Base-by-base conservation (phyloP, 2,888 invertebrate genomes). In the Kuschelorhynchus macadamiae region DNA sequence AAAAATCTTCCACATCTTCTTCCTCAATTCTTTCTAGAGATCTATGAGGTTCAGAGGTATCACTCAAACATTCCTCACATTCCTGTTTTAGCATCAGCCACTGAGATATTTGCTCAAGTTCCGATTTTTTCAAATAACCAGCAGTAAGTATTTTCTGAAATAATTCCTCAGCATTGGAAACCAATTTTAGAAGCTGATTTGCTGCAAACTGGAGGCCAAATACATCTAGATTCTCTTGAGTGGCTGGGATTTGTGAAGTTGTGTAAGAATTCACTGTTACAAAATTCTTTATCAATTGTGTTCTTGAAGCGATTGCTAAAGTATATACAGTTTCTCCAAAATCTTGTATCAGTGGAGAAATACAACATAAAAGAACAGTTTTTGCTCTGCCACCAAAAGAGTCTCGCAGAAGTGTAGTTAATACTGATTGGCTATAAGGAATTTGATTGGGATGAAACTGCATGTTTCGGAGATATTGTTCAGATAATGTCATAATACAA, bases 31-130 rank as follows among this genome's bases (percentile, higher is more conserved):
- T 81, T 73, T 87, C 88, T 39, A 88, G 78, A 7, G 87, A 86
- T 70, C 86, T 80, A 55, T 85, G 83, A 0, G 84, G 83, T 74
- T 86, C 86, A n/a, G 86, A 86, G 9, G 82, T 82, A 60, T 85
- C 86, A 50, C 88, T 88, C 47, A 92, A 86, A 79, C 94, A 94
- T 79, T 94, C 94, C 81, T 94, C 93, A 82, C 93, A 94, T 82
- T 95, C 95, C 74, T 94, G 93, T 79, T 94, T 94, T 69, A 94
- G 84, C 76, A 92, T 93, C 14, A 95, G 84, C 95, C 95, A 95
- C 74, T 93, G 91, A 78, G 92, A 88, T 46, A 91, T 90, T 83
- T 92, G 92, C 77, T 91, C 92, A 72, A 91, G 88, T 79, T 93
- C 92, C 67, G 88, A 84, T 57, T 91, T 90, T 9, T 90, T 88